Evolutionary conservation across 2,888 invertebrate genomes (phyloP), one percentile per base, ranked within the genome.

Genomic region (Protophormia terraenovae): DNA sequence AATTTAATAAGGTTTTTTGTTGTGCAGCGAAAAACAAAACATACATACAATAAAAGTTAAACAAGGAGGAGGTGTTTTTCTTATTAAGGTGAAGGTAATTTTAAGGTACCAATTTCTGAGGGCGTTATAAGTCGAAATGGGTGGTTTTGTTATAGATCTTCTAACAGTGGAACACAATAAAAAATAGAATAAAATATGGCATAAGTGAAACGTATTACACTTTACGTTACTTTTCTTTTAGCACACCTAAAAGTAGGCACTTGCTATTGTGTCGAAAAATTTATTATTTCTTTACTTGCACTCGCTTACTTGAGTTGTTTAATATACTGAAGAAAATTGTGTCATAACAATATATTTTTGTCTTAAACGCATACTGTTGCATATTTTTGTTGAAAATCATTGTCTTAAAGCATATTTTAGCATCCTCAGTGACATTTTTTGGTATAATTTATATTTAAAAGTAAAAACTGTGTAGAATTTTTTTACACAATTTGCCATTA

Each of bases 1-100:
- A 81, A 84, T 81, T 81, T 84, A 84, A 84, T 81, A 76, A 84
- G 76, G 55, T 27, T 67, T 67, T n/a, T n/a, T 38, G 12, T 66
- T 60, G n/a, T n/a, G 14, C 7, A 72, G 53, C 53, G 50, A 45
- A 50, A 75, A 50, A 38, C 60, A 38, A 38, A 32, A 58, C 27
- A 38, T 24, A 58, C n/a, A 16, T 78, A 76, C 67, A 83, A 53
- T 50, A 50, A 38, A 79, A 58, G 71, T 60, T 72, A 86, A 84
- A 67, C 41, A 64, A 58, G 69, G 58, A 83, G 80, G 82, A 83
- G 87, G 73, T 47, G 53, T 53, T 69, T 76, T 38, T 50, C 19
- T 24, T 19, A 14, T 45, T 32, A n/a, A 73, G 50, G 27, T 58
- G 35, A 41, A 32, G 47, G 38, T 64, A 66, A 55, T n/a, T 10